Evolutionary conservation across 2,888 invertebrate genomes (phyloP), one percentile per base, ranked within the genome.

Genomic region (Drepana falcataria): DNA sequence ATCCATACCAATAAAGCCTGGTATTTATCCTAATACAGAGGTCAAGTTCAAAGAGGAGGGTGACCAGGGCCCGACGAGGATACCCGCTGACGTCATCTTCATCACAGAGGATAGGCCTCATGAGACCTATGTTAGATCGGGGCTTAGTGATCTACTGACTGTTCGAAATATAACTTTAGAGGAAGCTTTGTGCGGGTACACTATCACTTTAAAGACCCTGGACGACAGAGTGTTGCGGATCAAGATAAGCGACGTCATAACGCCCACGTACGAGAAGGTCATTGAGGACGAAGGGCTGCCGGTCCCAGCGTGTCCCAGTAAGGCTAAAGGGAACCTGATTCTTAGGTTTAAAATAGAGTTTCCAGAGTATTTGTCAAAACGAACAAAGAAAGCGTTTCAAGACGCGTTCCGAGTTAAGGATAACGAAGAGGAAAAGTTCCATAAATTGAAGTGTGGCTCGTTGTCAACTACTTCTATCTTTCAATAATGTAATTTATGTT

Each of bases 1-100:
- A 2, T 94, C 93, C 5, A 93, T 97, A 55, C 93, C 94, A 0
- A 94, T 97, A 53, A 93, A 93, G 60, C 95, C 95, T 0, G 97
- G 97, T 0, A 93, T 95, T 53, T 93, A 93, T 54, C 88, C 94
- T 0, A 95, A 94, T 7, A 95, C 96, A 0, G 93, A 94, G 73
- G 94, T 95, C 51, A 87, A 92, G 59, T 96, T 96, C 73, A 93
- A 93, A 47, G 95, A 95, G 70, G 95, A 95, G 81, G 96, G 96
- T 0, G 96, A 97, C 79, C 95, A 95, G 68, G 94, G 94, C 35
- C 94, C 95, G 0, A 94, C 94, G 2, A 93, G 93, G 68, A 94
- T 94, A 63, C 94, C 95, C 59, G 95, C 95, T 35, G 96, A 96
- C 75, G 93, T 96, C 0, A 91, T 96, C 58, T 96, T 96, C 72